phyloP scores from a whole-genome alignment of 1,140 invertebrate genomes.

The Drosophila ironensis region DNA sequence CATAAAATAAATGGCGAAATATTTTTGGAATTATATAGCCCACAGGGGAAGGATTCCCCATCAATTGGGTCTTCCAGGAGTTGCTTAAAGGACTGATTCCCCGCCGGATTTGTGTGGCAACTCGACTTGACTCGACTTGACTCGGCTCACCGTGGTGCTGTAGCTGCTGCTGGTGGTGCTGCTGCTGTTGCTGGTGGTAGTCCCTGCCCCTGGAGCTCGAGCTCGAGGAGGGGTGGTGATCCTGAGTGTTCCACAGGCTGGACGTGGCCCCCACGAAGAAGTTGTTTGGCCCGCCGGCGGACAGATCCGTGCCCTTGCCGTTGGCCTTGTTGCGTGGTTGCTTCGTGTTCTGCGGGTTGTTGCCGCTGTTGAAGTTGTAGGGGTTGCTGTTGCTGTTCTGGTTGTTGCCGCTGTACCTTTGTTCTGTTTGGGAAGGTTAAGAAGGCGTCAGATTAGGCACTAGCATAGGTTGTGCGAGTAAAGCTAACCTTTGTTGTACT shows the following conservation, averaged over 20 bases:
- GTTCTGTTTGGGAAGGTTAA: constrained; percentile 59
- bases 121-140: too few relatives aligned
- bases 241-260: constrained; percentile 76
- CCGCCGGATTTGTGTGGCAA: too few relatives aligned
- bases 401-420: constrained; percentile 70
- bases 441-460: neutral
- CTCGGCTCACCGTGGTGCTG: constrained; percentile 67
- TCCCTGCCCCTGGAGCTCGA: constrained; percentile 51
- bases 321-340: constrained; percentile 63
- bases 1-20: constrained; percentile 81
- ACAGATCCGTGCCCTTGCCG: constrained; percentile 43
- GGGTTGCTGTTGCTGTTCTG: constrained; percentile 32
- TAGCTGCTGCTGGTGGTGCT: constrained; percentile 45
- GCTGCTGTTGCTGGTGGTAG: constrained; percentile 67
- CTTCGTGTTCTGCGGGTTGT: constrained; percentile 54
- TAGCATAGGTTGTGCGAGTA: neutral
- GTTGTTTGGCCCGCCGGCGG: constrained; percentile 59
- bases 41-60: constrained; percentile 21
- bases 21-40: constrained; percentile 67
- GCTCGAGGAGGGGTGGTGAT: constrained; percentile 55
- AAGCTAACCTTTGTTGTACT: constrained; percentile 72
- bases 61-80: constrained; percentile 7
- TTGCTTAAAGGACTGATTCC: constrained; percentile 17
- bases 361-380: constrained; percentile 41
- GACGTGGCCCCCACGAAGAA: constrained; percentile 72